Evolutionary conservation across 1,140 invertebrate species (phyloP).

Genomic region (Apis florea): DNA sequence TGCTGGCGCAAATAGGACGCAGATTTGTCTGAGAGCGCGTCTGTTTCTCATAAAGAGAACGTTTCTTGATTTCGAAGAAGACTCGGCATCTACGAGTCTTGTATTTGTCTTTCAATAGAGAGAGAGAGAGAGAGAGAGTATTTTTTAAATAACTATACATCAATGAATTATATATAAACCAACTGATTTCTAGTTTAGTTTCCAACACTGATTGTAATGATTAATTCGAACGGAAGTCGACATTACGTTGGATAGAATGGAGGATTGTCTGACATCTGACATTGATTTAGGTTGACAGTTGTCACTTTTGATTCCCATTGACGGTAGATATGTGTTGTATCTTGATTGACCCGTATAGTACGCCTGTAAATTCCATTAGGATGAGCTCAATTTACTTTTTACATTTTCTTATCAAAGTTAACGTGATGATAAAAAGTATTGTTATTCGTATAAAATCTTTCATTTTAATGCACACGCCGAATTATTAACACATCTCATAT

Average conservation of each 20-base stretch:
- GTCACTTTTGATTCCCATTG: background rate
- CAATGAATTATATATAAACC: too few relatives aligned
- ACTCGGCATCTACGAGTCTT: background rate
- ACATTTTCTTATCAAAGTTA: too few relatives aligned
- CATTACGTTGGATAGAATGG: background rate
- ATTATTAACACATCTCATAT: too few relatives aligned
- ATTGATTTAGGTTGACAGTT: constrained; percentile 22
- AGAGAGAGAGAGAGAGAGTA: too few relatives aligned
- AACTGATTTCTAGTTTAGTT: background rate
- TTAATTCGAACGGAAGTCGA: constrained; percentile 15
- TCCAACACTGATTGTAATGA: background rate
- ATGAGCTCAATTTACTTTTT: too few relatives aligned
- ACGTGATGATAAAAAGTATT: too few relatives aligned
- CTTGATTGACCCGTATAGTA: background rate
- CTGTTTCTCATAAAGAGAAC: constrained; percentile 31
- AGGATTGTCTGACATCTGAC: background rate
- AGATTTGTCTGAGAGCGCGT: constrained; percentile 40
- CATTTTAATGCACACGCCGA: too few relatives aligned
- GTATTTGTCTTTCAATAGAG: too few relatives aligned
- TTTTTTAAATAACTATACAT: too few relatives aligned
- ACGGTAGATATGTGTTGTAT: background rate
- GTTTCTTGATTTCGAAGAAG: background rate
- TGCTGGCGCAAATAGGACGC: constrained; percentile 46
- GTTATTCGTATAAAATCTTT: too few relatives aligned
- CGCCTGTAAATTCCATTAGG: too few relatives aligned